Evolutionary conservation across 2,797 vertebrate species (phyloP), one percentile per base, ranked within the genome.

Genomic region (Esox lucius): DNA sequence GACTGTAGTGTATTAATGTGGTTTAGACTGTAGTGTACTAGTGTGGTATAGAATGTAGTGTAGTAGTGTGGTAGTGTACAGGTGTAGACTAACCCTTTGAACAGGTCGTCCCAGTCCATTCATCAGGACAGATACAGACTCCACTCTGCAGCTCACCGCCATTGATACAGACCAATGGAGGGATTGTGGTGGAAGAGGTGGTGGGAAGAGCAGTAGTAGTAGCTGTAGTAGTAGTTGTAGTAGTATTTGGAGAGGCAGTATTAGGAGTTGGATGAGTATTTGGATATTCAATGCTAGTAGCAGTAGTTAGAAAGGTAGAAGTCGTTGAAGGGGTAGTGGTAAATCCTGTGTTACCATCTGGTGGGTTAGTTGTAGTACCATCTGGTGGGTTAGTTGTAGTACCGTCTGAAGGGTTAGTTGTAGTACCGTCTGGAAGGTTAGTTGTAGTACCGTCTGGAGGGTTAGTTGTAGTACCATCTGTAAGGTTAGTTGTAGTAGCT

Each of bases 61-160:
- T 46, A 2, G 42, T 46, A 46, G 2, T 13, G 28, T 31, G 12
- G 42, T 46, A 2, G 48, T 12, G 51, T 19, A 9, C n/a, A 5
- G 7, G 59, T 76, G 46, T 56, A 0, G 4, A 66, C 76, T 65
- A 53, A 90, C 90, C 48, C n/a, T 0, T 0, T 42, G 82, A 69
- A 6, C 91, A 91, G 0, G 31, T 86, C 0, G 26, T 0, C 13
- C 89, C 90, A 0, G 31, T 77, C 83, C 82, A 91, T 0, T 84
- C 61, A n/a, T 90, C 85, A 31, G 82, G 73, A 80, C 91, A 91
- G 53, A 84, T 1, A 31, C 89, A 91, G 51, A 84, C 42, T 0
- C 68, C 71, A 0, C 59, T n/a, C 11, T 7, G 2, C 0, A 24
- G 0, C 0, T 1, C 0, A 2, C 82, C 75, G 1, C 82, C 85